These are phyloP conservation scores for Pocillopora verrucosa DNA, from an alignment of 64 coral and sea anemone genomes.

Conservation along the genomic window DNA sequence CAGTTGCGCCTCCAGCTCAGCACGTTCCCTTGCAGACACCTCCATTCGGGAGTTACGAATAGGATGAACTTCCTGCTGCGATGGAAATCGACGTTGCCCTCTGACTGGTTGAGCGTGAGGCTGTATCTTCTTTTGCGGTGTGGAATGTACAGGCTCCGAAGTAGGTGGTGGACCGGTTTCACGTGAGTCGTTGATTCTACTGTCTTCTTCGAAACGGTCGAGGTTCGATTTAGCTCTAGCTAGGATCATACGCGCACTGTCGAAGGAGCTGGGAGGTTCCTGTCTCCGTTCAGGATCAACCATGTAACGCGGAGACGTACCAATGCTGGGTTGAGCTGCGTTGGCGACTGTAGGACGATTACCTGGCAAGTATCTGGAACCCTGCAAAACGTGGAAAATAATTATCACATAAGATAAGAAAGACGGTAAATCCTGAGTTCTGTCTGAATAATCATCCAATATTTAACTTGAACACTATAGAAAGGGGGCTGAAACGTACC, in stretches of 20 bases:
- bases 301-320: constrained; percentile 62
- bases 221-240: constrained; percentile 44
- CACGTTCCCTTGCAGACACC: constrained; percentile 38
- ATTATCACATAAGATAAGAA: background rate
- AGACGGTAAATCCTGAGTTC: no score
- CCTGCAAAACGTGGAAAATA: background rate
- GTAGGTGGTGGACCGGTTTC: background rate
- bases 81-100: background rate
- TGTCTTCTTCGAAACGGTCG: constrained; percentile 52
- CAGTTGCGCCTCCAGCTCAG: constrained; percentile 58
- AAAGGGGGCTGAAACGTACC: background rate
- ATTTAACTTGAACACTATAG: no score
- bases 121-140: background rate
- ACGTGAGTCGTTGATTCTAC: background rate
- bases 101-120: background rate
- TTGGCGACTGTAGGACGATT: constrained; percentile 44
- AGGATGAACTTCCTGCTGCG: background rate
- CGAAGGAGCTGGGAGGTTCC: constrained; percentile 40
- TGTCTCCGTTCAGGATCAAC: constrained; percentile 11
- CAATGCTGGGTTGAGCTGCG: constrained; percentile 43
- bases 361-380: constrained; percentile 10
- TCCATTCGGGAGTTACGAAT: background rate
- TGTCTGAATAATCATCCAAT: no score
- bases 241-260: constrained; percentile 37
- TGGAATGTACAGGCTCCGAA: background rate